A percentile compares a stretch with the other conserved stretches of the same genome.
phyloP scores from a whole-genome alignment of 2,888 invertebrate species.

The Ptychoptera albimana region DNA sequence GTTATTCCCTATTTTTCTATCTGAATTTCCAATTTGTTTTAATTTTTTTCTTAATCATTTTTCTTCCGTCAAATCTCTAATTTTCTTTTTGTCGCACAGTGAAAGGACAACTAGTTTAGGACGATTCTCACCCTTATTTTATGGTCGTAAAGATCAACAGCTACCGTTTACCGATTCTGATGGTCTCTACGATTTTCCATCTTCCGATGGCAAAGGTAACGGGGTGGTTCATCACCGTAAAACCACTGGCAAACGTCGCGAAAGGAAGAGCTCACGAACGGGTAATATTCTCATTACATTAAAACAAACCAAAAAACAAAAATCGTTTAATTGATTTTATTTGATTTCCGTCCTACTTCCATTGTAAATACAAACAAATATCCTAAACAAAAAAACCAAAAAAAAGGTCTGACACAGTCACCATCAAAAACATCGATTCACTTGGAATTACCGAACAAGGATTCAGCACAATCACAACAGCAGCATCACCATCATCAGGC shows the following conservation, averaged over 20 bases:
- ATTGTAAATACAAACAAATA: background rate
- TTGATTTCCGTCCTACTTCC: background rate
- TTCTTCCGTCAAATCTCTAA: background rate
- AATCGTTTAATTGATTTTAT: background rate
- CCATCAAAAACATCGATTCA: slow-evolving; percentile 25
- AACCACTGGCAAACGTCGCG: slow-evolving; percentile 43
- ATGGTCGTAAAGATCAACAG: slow-evolving; percentile 43
- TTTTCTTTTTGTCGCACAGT: slow-evolving; percentile 25
- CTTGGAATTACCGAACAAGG: slow-evolving; percentile 42
- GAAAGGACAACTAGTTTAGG: slow-evolving; percentile 48
- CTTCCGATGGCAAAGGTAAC: slow-evolving; percentile 48
- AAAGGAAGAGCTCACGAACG: slow-evolving; percentile 38
- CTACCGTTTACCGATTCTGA: slow-evolving; percentile 65
- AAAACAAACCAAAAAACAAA: background rate
- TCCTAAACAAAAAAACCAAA: background rate
- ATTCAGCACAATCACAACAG: slow-evolving; percentile 10
- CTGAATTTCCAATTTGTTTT: background rate
- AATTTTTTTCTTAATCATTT: background rate
- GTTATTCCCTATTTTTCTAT: background rate
- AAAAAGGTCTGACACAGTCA: slow-evolving; percentile 14
- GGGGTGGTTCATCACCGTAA: slow-evolving; percentile 39
- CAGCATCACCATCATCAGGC: slow-evolving; percentile 12
- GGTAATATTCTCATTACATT: slow-evolving; percentile 5
- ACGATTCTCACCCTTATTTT: slow-evolving; percentile 55
- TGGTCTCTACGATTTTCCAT: slow-evolving; percentile 63